phyloP scores from a whole-genome alignment of 1,140 invertebrate genomes.

The Solenopsis fugax region DNA sequence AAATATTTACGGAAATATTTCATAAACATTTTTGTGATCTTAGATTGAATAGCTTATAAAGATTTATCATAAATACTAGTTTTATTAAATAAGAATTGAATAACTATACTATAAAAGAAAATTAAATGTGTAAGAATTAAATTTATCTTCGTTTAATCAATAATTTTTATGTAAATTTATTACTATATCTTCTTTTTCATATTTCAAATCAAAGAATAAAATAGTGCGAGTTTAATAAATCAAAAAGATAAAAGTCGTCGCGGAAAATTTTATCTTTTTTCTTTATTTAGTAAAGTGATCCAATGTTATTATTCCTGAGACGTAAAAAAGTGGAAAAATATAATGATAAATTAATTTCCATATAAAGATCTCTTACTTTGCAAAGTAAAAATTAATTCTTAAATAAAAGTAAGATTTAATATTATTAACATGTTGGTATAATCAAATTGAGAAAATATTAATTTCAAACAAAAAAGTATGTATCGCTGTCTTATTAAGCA shows the following conservation, averaged over 20 bases:
- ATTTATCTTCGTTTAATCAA: neutral
- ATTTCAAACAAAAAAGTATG: neutral
- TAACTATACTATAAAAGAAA: neutral
- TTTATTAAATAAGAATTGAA: too few relatives aligned
- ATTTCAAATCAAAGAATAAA: neutral
- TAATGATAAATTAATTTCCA: neutral
- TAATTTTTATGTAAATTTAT: neutral
- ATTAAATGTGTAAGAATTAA: neutral
- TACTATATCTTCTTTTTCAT: neutral
- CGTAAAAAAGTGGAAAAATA: neutral
- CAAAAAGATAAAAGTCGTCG: neutral
- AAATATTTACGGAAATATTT: too few relatives aligned
- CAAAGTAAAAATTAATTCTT: conserved; percentile 2
- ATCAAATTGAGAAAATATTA: neutral
- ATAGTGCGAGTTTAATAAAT: neutral
- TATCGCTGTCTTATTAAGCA: neutral
- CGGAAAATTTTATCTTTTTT: neutral
- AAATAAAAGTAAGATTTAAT: neutral
- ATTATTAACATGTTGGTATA: neutral
- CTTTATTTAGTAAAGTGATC: neutral
- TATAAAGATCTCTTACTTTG: neutral
- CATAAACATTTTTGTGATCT: too few relatives aligned
- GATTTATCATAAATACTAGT: too few relatives aligned
- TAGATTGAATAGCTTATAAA: too few relatives aligned
- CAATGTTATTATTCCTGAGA: neutral